Evolutionary conservation across 2,797 vertebrate species (phyloP), one percentile per base, ranked within the genome.

Genomic region (Rhadinocentrus ornatus): DNA sequence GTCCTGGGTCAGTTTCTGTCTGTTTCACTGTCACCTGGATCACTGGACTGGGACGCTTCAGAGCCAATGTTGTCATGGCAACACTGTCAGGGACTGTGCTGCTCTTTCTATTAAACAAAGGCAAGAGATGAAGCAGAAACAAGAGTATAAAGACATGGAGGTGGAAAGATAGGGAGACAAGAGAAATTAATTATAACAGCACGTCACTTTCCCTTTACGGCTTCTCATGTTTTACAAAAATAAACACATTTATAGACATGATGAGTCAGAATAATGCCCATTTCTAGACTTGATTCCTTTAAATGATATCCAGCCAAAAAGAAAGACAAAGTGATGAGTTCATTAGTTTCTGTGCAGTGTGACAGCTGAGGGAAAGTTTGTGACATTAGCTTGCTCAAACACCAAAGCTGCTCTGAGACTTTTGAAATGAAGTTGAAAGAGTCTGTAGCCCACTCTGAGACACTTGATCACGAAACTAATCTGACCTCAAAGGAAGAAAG

Each of bases 21-120:
- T 91, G 94, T 74, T 95, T 94, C 54, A 96, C 94, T 41, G 95
- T 96, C 88, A 96, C 94, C 44, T 90, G 95, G 82, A 96, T 94
- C 35, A 97, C 94, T 7, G 95, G 95, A 55, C 96, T 96, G 27
- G 93, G 91, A 63, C 89, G 90, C 80, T 93, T 94, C 26, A 65
- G 88, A 52, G 78, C 93, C 85, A 92, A 41, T 62, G 95, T 95
- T 46, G 93, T 87, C 66, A 95, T 88, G 68, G 92, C 93, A 90
- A 93, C 85, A 0, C 73, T 92, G 80, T 95, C 92, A 1, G 89
- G 90, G 9, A 89, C 91, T 3, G 94, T 95, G 86, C 93, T 96
- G 94, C 96, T 96, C 82, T 92, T 92, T 71, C 92, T 94, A 59
- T 56, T 6, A 9, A 66, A 70, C 6, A 71, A 65, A 73, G 48